Percentiles rank a stretch among this genome's conserved stretches.
Evolutionary conservation across 1,140 invertebrate species (phyloP).

Genomic region (Diachasmimorpha longicaudata): DNA sequence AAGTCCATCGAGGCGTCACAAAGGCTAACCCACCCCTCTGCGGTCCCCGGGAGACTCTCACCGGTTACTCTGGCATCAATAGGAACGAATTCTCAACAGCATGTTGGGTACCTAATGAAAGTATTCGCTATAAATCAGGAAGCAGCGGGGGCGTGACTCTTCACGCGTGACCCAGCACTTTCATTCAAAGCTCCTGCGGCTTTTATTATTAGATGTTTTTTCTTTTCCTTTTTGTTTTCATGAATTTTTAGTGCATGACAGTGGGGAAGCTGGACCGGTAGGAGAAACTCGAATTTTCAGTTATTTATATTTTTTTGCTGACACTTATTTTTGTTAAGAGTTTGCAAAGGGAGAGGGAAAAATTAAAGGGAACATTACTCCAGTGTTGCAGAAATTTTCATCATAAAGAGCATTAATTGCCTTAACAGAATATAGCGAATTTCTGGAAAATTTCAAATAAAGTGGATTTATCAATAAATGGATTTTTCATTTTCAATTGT

Average conservation of each 20-base stretch:
- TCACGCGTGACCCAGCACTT: conserved; percentile 35
- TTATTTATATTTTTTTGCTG: too few species aligned
- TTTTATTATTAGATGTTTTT: not conserved
- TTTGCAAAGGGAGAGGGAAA: too few species aligned
- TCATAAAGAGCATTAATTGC: too few species aligned
- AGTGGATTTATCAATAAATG: too few species aligned
- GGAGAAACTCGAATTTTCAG: too few species aligned
- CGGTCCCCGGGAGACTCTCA: not conserved
- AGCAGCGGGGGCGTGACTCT: conserved; percentile 21
- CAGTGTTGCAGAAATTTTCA: too few species aligned
- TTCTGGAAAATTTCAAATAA: too few species aligned
- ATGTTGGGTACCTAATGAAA: conserved; percentile 37
- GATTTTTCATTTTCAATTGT: too few species aligned
- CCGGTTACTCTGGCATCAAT: conserved; percentile 11
- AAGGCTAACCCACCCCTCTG: not conserved
- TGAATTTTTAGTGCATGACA: not conserved
- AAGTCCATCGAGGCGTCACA: conserved; percentile 18
- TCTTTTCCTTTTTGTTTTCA: not conserved
- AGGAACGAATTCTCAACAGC: conserved; percentile 25
- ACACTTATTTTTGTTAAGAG: too few species aligned
- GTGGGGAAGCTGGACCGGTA: too few species aligned
- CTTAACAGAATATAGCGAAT: too few species aligned
- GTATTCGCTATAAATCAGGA: conserved; percentile 40
- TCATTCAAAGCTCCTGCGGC: conserved; percentile 17
- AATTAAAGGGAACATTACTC: too few species aligned